Percentiles rank a stretch among this genome's conserved stretches.
These are phyloP conservation scores for Manacus vitellinus DNA, from an alignment of 2,113 vertebrate genomes.

Conservation along the genomic window DNA sequence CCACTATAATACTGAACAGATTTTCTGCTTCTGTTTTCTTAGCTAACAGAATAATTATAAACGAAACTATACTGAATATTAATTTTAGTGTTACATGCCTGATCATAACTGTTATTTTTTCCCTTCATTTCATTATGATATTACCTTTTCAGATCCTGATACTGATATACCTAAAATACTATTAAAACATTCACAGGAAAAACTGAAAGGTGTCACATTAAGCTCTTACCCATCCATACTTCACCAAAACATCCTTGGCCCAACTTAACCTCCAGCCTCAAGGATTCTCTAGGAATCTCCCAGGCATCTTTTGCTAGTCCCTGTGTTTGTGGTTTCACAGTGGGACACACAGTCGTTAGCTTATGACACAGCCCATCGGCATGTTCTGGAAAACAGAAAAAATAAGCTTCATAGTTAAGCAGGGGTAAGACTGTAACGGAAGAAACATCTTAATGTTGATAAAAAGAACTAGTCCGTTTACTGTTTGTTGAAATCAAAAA, in stretches of 20 bases:
- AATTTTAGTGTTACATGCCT: not conserved
- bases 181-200: not conserved
- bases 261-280: slow-evolving; percentile 93
- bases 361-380: slow-evolving; percentile 96
- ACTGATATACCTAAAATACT: not conserved
- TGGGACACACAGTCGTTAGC: slow-evolving; percentile 94
- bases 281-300: slow-evolving; percentile 97
- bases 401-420: not conserved
- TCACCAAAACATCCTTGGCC: slow-evolving; percentile 99
- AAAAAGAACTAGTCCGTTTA: not conserved
- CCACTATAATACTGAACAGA: not conserved
- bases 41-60: not conserved
- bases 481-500: not conserved
- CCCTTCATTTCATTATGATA: not conserved
- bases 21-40: not conserved
- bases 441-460: not conserved
- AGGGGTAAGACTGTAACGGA: not conserved
- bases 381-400: slow-evolving; percentile 82
- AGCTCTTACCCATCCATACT: slow-evolving; percentile 97
- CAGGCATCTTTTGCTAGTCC: slow-evolving; percentile 97
- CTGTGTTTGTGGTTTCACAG: slow-evolving; percentile 98
- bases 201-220: not conserved
- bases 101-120: not conserved
- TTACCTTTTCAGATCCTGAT: not conserved
- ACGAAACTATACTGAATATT: not conserved